These are phyloP conservation scores for Orbicella faveolata DNA, from an alignment of 64 coral and sea anemone species.

Conservation along the genomic window DNA sequence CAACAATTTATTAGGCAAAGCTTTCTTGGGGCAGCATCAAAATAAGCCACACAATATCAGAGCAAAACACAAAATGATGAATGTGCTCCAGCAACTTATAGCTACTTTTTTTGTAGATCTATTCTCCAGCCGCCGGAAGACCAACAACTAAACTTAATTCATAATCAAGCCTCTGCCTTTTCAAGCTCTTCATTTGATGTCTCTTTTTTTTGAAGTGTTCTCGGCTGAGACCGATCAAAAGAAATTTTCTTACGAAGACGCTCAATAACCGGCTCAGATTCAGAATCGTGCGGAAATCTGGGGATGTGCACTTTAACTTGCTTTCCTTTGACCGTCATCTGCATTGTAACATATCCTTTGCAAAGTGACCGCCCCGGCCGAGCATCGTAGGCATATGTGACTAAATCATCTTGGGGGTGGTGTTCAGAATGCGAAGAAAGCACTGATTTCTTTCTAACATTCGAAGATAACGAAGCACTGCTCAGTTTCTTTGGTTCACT, in stretches of 20 bases:
- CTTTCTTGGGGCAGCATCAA: too few species aligned
- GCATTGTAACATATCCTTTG: slow-evolving; percentile 72
- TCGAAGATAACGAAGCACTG: not conserved
- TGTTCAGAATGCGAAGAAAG: not conserved
- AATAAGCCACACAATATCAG: too few species aligned
- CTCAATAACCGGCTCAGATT: slow-evolving; percentile 5
- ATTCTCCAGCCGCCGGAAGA: not conserved
- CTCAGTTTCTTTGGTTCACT: not conserved
- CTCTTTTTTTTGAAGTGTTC: not conserved
- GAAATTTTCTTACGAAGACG: slow-evolving; percentile 5
- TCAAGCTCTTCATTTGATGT: not conserved
- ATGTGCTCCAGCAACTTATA: too few species aligned
- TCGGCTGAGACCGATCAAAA: slow-evolving; percentile 2
- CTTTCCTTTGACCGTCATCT: slow-evolving; percentile 80
- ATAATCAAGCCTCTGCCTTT: not conserved
- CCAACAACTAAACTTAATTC: not conserved
- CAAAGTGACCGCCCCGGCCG: slow-evolving; percentile 22
- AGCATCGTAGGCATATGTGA: slow-evolving; percentile 59
- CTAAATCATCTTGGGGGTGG: not conserved
- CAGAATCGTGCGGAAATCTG: slow-evolving; percentile 46
- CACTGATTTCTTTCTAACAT: not conserved
- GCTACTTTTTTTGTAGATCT: too few species aligned
- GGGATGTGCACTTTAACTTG: slow-evolving; percentile 76
- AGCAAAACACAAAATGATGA: too few species aligned
- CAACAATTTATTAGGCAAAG: too few species aligned